These are phyloP conservation scores for Asobara japonica DNA, from an alignment of 1,140 invertebrate genomes.

Conservation along the genomic window DNA sequence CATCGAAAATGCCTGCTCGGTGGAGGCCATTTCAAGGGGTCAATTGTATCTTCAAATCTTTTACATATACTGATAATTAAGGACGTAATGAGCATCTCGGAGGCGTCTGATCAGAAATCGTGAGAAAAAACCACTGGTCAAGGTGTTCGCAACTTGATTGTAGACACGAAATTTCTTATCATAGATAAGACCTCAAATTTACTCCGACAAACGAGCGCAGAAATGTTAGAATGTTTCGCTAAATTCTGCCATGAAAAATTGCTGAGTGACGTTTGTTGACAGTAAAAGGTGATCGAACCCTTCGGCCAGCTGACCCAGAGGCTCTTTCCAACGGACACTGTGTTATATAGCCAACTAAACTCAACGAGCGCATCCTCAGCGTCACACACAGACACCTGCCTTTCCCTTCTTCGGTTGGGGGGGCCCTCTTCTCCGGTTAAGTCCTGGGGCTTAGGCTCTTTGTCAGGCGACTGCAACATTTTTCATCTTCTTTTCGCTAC, in stretches of 20 bases:
- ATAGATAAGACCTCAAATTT: too few relatives aligned
- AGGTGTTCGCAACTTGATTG: too few relatives aligned
- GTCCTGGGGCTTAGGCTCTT: background rate
- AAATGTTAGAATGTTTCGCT: too few relatives aligned
- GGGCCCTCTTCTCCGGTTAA: slow-evolving; percentile 22
- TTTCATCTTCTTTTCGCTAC: slow-evolving; percentile 23
- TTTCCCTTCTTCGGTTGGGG: slow-evolving; percentile 28
- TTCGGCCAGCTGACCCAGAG: slow-evolving; percentile 54
- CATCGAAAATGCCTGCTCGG: background rate
- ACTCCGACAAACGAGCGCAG: too few relatives aligned
- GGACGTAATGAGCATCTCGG: too few relatives aligned
- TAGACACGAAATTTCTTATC: too few relatives aligned
- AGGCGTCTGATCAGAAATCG: background rate
- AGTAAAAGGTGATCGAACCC: slow-evolving; percentile 47
- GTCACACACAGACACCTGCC: slow-evolving; percentile 34
- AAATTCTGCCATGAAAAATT: too few relatives aligned
- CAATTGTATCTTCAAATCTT: background rate
- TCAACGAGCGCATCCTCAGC: slow-evolving; percentile 27
- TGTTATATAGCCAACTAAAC: slow-evolving; percentile 16
- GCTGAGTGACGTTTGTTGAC: slow-evolving; percentile 37
- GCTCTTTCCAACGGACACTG: slow-evolving; percentile 38
- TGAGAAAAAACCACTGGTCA: background rate
- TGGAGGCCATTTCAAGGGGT: background rate
- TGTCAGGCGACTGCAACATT: slow-evolving; percentile 3
- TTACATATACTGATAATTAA: too few relatives aligned